phyloP scores from a whole-genome alignment of 2,888 invertebrate species.

The Gibbula magus region DNA sequence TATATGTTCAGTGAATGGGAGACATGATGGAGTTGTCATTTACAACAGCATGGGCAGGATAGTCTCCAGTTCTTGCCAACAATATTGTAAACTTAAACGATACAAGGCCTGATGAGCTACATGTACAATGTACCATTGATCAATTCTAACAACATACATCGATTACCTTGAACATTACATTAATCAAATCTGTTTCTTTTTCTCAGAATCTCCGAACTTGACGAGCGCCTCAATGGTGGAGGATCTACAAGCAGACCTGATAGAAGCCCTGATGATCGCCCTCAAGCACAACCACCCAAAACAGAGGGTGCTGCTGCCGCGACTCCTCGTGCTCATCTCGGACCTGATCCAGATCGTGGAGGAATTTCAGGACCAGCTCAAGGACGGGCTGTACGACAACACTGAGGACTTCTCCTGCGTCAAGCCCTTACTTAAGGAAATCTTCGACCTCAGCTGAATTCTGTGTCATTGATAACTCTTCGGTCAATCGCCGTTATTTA shows the following conservation, averaged over 20 bases:
- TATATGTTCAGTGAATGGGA: too few species aligned
- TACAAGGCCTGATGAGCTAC: too few species aligned
- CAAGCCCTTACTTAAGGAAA: conserved; percentile 60
- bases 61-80: too few species aligned
- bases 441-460: conserved; percentile 55
- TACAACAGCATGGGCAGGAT: too few species aligned
- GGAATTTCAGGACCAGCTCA: conserved; percentile 56
- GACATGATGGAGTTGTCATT: too few species aligned
- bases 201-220: conserved; percentile 52
- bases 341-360: conserved; percentile 63
- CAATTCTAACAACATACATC: too few species aligned
- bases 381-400: conserved; percentile 50
- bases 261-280: conserved; percentile 62
- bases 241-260: conserved; percentile 55
- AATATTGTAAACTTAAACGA: too few species aligned
- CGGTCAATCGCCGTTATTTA: background rate
- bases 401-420: conserved; percentile 50
- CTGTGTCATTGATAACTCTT: background rate
- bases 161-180: too few species aligned
- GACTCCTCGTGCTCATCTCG: conserved; percentile 61
- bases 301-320: conserved; percentile 56
- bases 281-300: conserved; percentile 68
- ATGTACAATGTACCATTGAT: too few species aligned
- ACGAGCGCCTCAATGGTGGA: conserved; percentile 49
- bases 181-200: background rate